These are phyloP conservation scores for Crypturellus tataupa DNA, from an alignment of 2,797 vertebrate genomes.

Conservation along the genomic window DNA sequence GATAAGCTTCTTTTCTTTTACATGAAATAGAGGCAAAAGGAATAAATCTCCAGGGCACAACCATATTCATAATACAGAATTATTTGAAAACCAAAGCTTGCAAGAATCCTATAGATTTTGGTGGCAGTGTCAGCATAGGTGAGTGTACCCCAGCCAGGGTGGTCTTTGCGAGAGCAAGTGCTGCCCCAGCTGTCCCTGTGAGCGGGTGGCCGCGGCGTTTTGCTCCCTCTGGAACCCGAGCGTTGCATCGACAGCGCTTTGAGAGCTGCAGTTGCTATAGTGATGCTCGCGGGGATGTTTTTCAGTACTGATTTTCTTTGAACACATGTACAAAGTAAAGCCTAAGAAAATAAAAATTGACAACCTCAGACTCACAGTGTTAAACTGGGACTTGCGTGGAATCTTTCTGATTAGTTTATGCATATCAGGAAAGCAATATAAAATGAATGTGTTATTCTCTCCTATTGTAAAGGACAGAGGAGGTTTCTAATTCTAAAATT, in stretches of 20 bases:
- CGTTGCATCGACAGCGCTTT: conserved; percentile 37
- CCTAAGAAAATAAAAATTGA: conserved; percentile 45
- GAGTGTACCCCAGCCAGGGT: background rate
- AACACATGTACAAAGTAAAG: conserved; percentile 31
- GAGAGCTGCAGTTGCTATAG: conserved; percentile 70
- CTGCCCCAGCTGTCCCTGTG: conserved; percentile 42
- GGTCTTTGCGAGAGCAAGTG: conserved; percentile 25
- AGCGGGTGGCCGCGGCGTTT: conserved; percentile 49
- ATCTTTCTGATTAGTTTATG: conserved; percentile 16
- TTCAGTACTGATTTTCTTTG: conserved; percentile 50
- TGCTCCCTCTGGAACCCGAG: conserved; percentile 56
- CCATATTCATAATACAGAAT: background rate
- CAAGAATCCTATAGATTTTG: background rate
- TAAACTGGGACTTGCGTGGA: conserved; percentile 1
- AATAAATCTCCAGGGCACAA: background rate
- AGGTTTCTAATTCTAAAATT: too few relatives aligned
- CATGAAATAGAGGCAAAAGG: background rate
- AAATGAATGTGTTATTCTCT: background rate
- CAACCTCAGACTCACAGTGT: conserved; percentile 16
- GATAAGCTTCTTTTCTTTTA: background rate
- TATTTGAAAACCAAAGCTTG: background rate
- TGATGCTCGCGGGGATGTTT: conserved; percentile 48
- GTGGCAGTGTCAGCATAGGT: background rate
- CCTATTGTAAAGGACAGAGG: too few relatives aligned
- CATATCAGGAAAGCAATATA: background rate